Evolutionary conservation across 2,888 invertebrate genomes (phyloP).

Genomic region (Calephelis perditalis): DNA sequence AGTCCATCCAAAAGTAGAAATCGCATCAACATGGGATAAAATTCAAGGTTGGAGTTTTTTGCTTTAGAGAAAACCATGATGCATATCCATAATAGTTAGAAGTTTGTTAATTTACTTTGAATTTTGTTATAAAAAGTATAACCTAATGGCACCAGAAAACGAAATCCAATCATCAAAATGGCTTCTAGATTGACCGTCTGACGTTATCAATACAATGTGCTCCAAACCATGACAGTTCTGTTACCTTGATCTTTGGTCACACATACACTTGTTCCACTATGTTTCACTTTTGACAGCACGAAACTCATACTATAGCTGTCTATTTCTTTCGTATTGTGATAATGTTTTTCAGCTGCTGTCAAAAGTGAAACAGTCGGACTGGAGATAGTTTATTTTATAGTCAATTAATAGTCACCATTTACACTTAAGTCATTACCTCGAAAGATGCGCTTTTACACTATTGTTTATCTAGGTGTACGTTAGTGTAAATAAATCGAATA

Average conservation of each 20-base stretch:
- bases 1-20: no score
- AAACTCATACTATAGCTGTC: no score
- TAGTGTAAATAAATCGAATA: conserved; percentile 32
- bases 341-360: no score
- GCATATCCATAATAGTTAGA: no score
- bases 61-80: no score
- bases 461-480: conserved; percentile 50
- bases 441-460: conserved; percentile 72
- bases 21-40: no score
- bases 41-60: no score
- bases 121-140: no score
- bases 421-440: conserved; percentile 75
- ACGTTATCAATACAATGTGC: neutral
- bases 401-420: conserved; percentile 74
- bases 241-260: conserved; percentile 48
- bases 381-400: conserved; percentile 42
- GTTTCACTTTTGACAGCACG: no score
- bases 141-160: neutral
- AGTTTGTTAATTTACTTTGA: no score
- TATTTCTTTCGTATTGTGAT: no score
- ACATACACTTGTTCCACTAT: conserved; percentile 19
- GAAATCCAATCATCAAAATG: neutral
- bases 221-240: conserved; percentile 61
- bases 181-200: neutral
- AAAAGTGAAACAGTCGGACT: conserved; percentile 20